A percentile compares a stretch with the other conserved stretches of the same genome.
phyloP scores from a whole-genome alignment of 2,888 invertebrate genomes.

The Monoplex corrugatus region DNA sequence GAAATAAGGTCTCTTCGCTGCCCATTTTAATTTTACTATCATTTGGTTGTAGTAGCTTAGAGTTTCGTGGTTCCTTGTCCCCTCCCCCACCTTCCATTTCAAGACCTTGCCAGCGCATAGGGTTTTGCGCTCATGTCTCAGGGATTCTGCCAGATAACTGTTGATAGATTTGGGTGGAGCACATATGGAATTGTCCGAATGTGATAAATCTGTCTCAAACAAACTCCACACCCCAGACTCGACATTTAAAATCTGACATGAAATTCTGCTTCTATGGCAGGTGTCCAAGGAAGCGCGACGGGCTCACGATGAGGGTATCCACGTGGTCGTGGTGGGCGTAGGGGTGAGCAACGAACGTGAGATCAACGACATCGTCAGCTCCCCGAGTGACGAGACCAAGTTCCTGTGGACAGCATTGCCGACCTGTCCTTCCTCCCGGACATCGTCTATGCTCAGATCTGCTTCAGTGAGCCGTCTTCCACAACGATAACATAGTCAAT shows the following conservation, averaged over 20 bases:
- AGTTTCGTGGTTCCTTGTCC: too few relatives aligned
- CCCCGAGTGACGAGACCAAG: constrained; percentile 63
- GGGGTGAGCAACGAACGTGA: constrained; percentile 59
- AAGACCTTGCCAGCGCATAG: too few relatives aligned
- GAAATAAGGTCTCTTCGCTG: too few relatives aligned
- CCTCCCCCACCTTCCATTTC: too few relatives aligned
- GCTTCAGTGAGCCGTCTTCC: constrained; percentile 65
- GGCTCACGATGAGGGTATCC: constrained; percentile 61
- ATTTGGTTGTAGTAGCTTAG: too few relatives aligned
- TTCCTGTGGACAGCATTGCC: constrained; percentile 56
- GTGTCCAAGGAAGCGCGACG: constrained; percentile 62
- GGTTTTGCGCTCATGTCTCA: too few relatives aligned
- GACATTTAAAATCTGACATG: not conserved
- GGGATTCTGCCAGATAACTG: too few relatives aligned
- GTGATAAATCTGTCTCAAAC: too few relatives aligned
- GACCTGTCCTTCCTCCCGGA: constrained; percentile 65
- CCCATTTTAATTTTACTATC: too few relatives aligned
- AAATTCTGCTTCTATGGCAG: constrained; percentile 34
- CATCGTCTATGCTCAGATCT: constrained; percentile 66
- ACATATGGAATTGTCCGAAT: not conserved
- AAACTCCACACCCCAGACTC: too few relatives aligned
- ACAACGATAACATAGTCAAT: too few relatives aligned
- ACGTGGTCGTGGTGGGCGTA: constrained; percentile 64
- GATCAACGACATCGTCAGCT: constrained; percentile 59
- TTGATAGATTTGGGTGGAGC: too few relatives aligned